Base-by-base conservation (phyloP, 2,797 vertebrate species). In the Buceros bicornis region DNA sequence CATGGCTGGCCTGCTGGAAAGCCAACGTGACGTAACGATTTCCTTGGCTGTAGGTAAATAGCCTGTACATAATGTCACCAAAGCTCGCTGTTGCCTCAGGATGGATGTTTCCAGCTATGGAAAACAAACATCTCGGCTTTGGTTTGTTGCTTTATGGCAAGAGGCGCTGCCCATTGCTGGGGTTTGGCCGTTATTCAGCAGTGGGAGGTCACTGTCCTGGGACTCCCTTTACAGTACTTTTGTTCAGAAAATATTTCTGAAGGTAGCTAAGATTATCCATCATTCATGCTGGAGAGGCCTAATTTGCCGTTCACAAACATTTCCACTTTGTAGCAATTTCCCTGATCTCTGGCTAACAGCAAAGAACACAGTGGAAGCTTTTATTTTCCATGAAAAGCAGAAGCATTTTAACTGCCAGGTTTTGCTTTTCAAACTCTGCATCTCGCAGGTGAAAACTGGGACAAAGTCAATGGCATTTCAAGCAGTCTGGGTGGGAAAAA, bases 261-360 rank as follows among this genome's bases (percentile, higher is more conserved):
- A 40, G 61, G 71, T 82, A 92, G 70, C 77, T 84, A 79, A 92
- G 83, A 93, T 88, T 90, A 86, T 24, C 90, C 45, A 8, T 51
- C 69, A 89, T 81, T 93, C 66, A 65, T 78, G 69, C 62, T 87
- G 85, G 42, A 81, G 78, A 93, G 56, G 53, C 54, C 80, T 84
- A 26, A 92, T 84, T 81, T 94, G 61, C 73, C 2, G 3, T 25
- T 77, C 57, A 84, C 83, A 93, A 90, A 94, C 89, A 88, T 81
- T 90, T 92, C 86, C 82, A 83, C 69, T 89, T 87, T 47, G 66
- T 19, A 93, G 86, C 42, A 87, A 83, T 94, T 95, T 81, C 47
- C 80, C 83, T 84, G 37, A 40, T 83, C 73, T 67, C 86, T 82
- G 61, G 4, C 45, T 79, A 61, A 90, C 86, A 88, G 80, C 62